phyloP scores from a whole-genome alignment of 2,113 vertebrate genomes.

The Gavia stellata region DNA sequence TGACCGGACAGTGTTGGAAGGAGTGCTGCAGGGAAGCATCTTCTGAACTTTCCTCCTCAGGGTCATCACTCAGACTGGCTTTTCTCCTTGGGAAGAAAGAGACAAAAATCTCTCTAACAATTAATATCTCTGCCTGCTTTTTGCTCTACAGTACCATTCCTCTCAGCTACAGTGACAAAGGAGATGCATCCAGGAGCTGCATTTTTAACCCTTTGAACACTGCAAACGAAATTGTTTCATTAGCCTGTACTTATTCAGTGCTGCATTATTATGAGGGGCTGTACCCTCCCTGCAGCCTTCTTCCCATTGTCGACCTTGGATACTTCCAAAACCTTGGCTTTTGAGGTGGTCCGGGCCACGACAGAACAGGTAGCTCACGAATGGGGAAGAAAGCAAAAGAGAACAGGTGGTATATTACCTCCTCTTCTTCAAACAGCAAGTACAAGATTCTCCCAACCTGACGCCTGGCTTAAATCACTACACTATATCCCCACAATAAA shows the following conservation, averaged over 20 bases:
- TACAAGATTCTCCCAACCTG: background rate
- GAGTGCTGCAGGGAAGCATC: background rate
- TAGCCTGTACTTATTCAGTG: background rate
- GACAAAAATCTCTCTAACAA: background rate
- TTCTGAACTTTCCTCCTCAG: background rate
- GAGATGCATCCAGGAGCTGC: background rate
- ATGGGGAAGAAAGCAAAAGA: background rate
- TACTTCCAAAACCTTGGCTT: background rate
- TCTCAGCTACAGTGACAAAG: background rate
- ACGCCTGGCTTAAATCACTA: background rate
- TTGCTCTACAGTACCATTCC: background rate
- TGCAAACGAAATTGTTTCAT: background rate
- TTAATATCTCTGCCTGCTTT: background rate
- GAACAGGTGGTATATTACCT: background rate
- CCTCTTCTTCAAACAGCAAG: background rate
- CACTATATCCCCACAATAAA: background rate
- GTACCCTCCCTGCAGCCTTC: background rate
- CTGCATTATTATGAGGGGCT: background rate
- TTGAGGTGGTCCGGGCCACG: background rate
- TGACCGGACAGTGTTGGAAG: background rate
- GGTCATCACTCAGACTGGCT: background rate
- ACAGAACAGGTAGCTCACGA: background rate
- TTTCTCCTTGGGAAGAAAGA: background rate
- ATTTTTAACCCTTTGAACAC: background rate
- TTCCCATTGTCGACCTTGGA: background rate